Evolutionary conservation across 92 coral and sea anemone species (phyloP), one percentile per base, ranked within the genome.

Genomic region (Zoanthus gigantus): DNA sequence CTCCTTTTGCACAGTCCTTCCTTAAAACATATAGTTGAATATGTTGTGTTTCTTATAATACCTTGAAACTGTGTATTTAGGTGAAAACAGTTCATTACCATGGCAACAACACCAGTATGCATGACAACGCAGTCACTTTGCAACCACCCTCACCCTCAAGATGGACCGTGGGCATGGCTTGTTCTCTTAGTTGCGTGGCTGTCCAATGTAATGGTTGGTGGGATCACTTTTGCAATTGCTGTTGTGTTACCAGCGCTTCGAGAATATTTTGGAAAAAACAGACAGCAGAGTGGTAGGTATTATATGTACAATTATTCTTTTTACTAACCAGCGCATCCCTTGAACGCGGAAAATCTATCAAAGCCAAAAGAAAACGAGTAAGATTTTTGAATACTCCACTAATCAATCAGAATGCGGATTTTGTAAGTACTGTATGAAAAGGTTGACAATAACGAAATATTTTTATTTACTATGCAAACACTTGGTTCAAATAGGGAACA

Each of bases 151-250:
- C 42, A 37, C 42, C 79, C 57, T 11, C 79, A 75, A 75, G 79
- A 46, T 48, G 79, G 79, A 5, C 37, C 32, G 15, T 75, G 79
- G 79, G 54, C 79, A 28, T 75, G 79, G 60, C 32, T 75, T 2
- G 79, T 75, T 16, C 57, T 75, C 28, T 47, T 75, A 46, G 79
- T 7, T 1, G 79, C 63, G 48, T 75, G 79, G 79, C 31, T 75
- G 5, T 75, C 79, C 61, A 46, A 0, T 75, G n/a, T n/a, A 44
- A 1, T 46, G 30, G 60, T 75, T 7, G 79, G 79, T 16, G 79
- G 79, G 9, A 23, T 48, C 2, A 46, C 17, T n/a, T 7, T 10
- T n/a, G 4, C 32, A 16, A 12, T 75, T 75, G 58, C 23, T 3
- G 79, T 75, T 17, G 32, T 75, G 14, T 53, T 75, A 17, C 79